Conservation (phyloP, 2,113 vertebrate species). For the Anguilla japonica region DNA sequence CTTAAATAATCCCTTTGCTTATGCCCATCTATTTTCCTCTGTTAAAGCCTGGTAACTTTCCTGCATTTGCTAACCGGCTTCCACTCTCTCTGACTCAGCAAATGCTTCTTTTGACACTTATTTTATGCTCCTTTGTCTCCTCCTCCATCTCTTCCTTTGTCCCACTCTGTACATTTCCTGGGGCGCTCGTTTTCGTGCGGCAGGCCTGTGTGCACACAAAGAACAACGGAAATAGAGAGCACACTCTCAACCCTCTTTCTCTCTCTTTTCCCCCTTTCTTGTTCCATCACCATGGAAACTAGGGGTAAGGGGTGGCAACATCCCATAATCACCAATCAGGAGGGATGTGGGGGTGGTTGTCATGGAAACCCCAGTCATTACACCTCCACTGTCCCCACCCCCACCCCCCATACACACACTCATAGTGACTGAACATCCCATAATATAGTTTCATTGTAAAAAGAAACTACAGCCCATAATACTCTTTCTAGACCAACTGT, state of each 20-base stretch:
- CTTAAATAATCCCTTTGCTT: not conserved
- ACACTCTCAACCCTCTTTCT: constrained; percentile 26
- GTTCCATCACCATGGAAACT: constrained; percentile 57
- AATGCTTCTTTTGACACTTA: constrained; percentile 35
- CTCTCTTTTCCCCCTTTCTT: constrained; percentile 39
- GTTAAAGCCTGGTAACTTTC: not conserved
- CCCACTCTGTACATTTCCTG: constrained; percentile 19
- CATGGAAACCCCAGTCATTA: constrained; percentile 61
- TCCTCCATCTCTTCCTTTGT: constrained; percentile 8
- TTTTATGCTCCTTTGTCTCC: constrained; percentile 16
- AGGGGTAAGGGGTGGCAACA: constrained; percentile 37
- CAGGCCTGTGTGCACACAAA: constrained; percentile 34
- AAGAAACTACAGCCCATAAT: constrained; percentile 69
- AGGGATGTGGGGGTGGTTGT: constrained; percentile 62
- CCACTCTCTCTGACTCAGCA: constrained; percentile 55
- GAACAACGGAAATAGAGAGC: constrained; percentile 35
- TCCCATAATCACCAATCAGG: constrained; percentile 74
- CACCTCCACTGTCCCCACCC: constrained; percentile 58
- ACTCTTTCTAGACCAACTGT: constrained; percentile 63
- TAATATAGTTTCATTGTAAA: constrained; percentile 67
- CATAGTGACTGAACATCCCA: constrained; percentile 52
- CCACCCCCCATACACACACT: constrained; percentile 54
- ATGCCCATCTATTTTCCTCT: not conserved
- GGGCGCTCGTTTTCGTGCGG: not conserved
- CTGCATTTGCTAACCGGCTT: constrained; percentile 10